Conservation (phyloP, 2,888 invertebrate genomes). For the Epinotia bilunana region DNA sequence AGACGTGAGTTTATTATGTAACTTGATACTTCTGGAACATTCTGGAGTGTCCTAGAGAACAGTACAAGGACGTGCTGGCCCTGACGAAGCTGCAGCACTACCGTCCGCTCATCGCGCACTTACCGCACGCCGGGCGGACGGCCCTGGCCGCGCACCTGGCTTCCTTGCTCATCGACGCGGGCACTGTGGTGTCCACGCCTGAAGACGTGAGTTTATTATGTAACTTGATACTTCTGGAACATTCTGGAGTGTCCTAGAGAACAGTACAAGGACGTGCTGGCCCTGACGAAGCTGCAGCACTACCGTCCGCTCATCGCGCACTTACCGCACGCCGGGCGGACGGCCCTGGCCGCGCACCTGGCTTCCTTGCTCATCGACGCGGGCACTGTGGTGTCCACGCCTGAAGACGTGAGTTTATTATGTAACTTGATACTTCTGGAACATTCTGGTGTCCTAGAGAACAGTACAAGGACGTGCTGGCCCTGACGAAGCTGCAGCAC, state of each 20-base stretch:
- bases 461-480: constrained; percentile 96
- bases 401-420: neutral
- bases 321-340: constrained; percentile 86
- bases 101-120: constrained; percentile 91
- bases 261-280: constrained; percentile 96
- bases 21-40: no score
- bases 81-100: constrained; percentile 90
- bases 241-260: constrained; percentile 72
- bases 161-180: constrained; percentile 95
- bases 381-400: constrained; percentile 60
- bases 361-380: constrained; percentile 95
- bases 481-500: constrained; percentile 93
- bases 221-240: no score
- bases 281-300: constrained; percentile 88
- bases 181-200: constrained; percentile 1
- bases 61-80: constrained; percentile 95
- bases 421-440: no score
- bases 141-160: constrained; percentile 93
- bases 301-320: constrained; percentile 93
- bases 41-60: constrained; percentile 79
- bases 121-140: constrained; percentile 84
- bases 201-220: neutral
- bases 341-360: constrained; percentile 91
- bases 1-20: constrained; percentile 55
- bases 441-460: constrained; percentile 72